Evolutionary conservation across 2,113 vertebrate genomes (phyloP), one percentile per base, ranked within the genome.

Genomic region (Asarcornis scutulata): DNA sequence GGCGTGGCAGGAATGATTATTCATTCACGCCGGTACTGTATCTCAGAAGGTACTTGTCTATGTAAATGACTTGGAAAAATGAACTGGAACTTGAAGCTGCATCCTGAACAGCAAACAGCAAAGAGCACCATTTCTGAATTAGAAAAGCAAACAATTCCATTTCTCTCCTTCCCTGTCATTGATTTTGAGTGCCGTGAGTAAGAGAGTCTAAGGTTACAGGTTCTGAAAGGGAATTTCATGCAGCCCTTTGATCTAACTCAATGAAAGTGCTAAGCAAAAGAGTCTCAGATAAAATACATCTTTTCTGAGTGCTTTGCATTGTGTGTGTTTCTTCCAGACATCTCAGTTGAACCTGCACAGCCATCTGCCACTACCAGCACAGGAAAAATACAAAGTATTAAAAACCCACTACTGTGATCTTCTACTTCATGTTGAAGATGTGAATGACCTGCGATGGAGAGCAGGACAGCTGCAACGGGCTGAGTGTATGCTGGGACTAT

Each of bases 161-260:
- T 59, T 46, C 79, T 81, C 22, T 86, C 48, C 68, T 89, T 75
- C 73, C 67, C 74, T 92, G 74, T 26, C 62, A 17, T 22, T 92
- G 88, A 81, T 94, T 78, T 75, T n/a, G 40, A 96, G 69, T 69
- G 80, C 71, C 44, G 63, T 40, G 75, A 97, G 62, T 76, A 71
- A 88, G 31, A 94, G 62, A 80, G 83, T 60, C 53, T 50, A 48
- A 52, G 73, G 79, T 85, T 86, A 96, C 95, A 92, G 64, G 38
- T 95, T 90, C 92, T 92, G 69, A 75, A 93, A 93, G 58, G 75
- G 62, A 92, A 89, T 93, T 96, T 87, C 86, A 58, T 55, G 76
- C 48, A 55, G 31, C 62, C 23, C 56, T 91, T 93, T 89, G 91
- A 96, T 93, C 72, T 93, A 63, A 89, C 93, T 80, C 74, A 62